These are phyloP conservation scores for Chironomus tepperi DNA, from an alignment of 1,140 invertebrate species.

Conservation along the genomic window DNA sequence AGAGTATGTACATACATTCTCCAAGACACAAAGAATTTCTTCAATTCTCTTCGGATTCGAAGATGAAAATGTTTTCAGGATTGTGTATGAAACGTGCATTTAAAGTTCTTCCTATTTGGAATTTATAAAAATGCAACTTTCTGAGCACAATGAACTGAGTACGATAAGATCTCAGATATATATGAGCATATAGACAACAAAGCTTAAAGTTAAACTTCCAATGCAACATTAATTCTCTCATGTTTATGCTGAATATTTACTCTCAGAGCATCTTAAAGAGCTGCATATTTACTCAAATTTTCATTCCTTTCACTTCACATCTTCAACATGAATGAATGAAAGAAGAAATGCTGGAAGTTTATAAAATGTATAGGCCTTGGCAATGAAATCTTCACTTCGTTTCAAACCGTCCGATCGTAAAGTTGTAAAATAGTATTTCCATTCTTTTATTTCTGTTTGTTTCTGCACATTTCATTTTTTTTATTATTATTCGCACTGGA, in stretches of 20 bases:
- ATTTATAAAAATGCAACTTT: too few species aligned
- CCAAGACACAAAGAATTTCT: too few species aligned
- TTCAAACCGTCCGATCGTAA: background rate
- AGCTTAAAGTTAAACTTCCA: background rate
- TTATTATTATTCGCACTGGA: background rate
- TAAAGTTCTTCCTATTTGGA: too few species aligned
- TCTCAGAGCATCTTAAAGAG: background rate
- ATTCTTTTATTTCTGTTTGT: background rate
- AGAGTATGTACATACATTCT: too few species aligned
- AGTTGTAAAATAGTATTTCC: background rate
- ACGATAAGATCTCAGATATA: too few species aligned
- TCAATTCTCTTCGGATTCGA: too few species aligned
- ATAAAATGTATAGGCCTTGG: slow-evolving; percentile 17
- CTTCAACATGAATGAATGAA: background rate
- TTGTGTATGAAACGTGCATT: too few species aligned
- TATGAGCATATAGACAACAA: too few species aligned
- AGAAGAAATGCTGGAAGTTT: slow-evolving; percentile 3
- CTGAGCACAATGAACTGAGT: too few species aligned
- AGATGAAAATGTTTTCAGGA: too few species aligned
- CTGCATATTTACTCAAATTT: background rate
- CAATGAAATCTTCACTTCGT: slow-evolving; percentile 10
- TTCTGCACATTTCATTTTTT: background rate
- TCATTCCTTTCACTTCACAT: slow-evolving; percentile 18
- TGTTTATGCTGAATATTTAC: background rate
- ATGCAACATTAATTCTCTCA: background rate